Base-by-base conservation (phyloP, 2,113 vertebrate genomes). In the Taxidea taxus region DNA sequence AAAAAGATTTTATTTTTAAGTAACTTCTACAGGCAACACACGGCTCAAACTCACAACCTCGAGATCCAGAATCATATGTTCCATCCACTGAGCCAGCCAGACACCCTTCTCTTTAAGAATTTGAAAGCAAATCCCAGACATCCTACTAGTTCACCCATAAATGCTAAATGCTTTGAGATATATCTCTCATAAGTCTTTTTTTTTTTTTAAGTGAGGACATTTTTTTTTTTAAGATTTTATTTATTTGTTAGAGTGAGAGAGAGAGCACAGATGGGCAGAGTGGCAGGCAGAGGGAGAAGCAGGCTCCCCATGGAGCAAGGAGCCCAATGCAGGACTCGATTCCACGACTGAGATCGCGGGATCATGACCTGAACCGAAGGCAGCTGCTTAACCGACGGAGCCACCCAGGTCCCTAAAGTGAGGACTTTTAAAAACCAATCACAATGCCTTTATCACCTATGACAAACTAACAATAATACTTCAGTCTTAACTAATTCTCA, bases 401-500 rank as follows among this genome's bases (percentile, higher is more conserved):
- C 16, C 51, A 54, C 51, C 15, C 51, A 54, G 16, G 16, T 54
- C 51, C 51, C 51, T 54, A 5, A 44, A 75, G 72, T 18, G 51
- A 82, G 47, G 31, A 13, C 62, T 75, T 83, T 62, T 37, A 54
- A 97, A 81, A 95, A 58, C 27, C 21, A 87, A 60, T 78, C 56
- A 90, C 72, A 87, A 83, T 60, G 29, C 20, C 29, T 86, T 58
- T 90, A 81, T 68, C 80, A 74, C 20, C 20, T 80, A 34, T 14
- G 64, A 56, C 60, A 89, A 90, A 54, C 56, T 78, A 95, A 68
- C 39, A 70, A 31, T 74, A 54, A 56, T n/a, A 74, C 54, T 39
- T 94, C 68, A 78, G 72, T 47, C 60, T 84, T 81, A 74, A 78
- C 37, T 78, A 82, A 97, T 75, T 90, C 14, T 94, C 54, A 85